Evolutionary conservation across 1,140 invertebrate genomes (phyloP), one percentile per base, ranked within the genome.

Genomic region (Luehdorfia chinensis): DNA sequence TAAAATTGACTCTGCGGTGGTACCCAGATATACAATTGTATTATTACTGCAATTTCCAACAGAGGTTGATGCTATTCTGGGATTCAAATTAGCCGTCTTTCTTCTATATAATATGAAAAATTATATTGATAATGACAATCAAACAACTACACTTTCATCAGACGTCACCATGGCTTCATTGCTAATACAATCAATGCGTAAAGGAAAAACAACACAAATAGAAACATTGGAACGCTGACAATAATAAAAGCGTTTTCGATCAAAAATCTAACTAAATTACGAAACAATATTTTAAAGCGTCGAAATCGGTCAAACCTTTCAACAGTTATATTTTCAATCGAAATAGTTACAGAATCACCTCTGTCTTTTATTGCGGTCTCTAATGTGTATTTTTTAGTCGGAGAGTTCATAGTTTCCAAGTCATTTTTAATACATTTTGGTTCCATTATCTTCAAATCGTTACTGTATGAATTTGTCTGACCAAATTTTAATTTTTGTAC

Each of bases 161-260:
- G 44, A 39, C 15, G 18, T 59, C 32, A 72, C 57, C 37, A 65
- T 44, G 61, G 47, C 15, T 62, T 71, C 31, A 65, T 50, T 50
- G 70, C 18, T 8, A 75, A 44, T 2, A 73, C 27, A 56, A 77
- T 55, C 39, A 74, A 50, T 19, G 56, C 56, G 50, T 81, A 81
- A 30, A 77, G 25, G 41, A 69, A 47, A 11, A 79, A 66, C 21
- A 79, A 18, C 13, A 59, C 45, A n/a, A 72, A 48, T 30, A 73
- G 59, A 48, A 81, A 77, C 6, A 64, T 47, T 0, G 77, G 75
- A 0, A 75, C 77, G 63, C 71, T 69, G 2, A 58, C 53, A 7
- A 81, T 43, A 3, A 83, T 54, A 30, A 77, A 44, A 13, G 59
- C 28, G 36, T 83, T 83, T 45, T 72, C 68, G 39, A 51, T 62